Conservation (phyloP, 2,113 vertebrate species). For the Craseonycteris thonglongyai region DNA sequence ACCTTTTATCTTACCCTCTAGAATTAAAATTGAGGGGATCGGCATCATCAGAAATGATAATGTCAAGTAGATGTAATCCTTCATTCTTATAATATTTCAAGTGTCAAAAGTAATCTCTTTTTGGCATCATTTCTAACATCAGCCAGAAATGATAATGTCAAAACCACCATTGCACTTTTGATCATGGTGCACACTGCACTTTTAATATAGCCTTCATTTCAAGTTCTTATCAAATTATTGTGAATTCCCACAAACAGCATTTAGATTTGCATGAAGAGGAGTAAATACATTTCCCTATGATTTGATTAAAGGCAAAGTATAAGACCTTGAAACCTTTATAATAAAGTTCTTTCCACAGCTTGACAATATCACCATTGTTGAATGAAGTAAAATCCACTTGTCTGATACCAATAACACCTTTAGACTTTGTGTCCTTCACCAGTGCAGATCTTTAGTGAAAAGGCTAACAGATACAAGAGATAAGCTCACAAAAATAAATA, state of each 20-base stretch:
- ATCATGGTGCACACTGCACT: background rate
- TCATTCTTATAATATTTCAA: conserved; percentile 56
- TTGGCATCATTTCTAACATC: conserved; percentile 1
- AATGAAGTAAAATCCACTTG: conserved; percentile 28
- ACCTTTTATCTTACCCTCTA: conserved; percentile 48
- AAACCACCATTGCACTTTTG: background rate
- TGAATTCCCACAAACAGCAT: background rate
- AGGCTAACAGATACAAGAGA: conserved; percentile 53
- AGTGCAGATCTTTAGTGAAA: conserved; percentile 59
- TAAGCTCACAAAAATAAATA: conserved; percentile 67
- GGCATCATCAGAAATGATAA: conserved; percentile 51
- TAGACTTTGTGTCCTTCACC: conserved; percentile 17
- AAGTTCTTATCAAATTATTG: conserved; percentile 40
- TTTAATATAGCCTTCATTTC: conserved; percentile 39
- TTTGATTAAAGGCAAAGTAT: conserved; percentile 24
- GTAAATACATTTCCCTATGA: background rate
- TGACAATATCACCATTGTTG: conserved; percentile 6
- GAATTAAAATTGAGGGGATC: conserved; percentile 54
- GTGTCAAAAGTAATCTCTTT: conserved; percentile 42
- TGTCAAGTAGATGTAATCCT: conserved; percentile 53
- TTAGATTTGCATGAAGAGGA: conserved; percentile 31
- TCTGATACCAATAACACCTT: conserved; percentile 8
- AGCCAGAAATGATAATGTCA: conserved; percentile 37
- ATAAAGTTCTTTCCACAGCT: conserved; percentile 1
- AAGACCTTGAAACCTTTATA: conserved; percentile 3